Evolutionary conservation across 2,113 vertebrate species (phyloP).

Genomic region (Eurypyga helias): DNA sequence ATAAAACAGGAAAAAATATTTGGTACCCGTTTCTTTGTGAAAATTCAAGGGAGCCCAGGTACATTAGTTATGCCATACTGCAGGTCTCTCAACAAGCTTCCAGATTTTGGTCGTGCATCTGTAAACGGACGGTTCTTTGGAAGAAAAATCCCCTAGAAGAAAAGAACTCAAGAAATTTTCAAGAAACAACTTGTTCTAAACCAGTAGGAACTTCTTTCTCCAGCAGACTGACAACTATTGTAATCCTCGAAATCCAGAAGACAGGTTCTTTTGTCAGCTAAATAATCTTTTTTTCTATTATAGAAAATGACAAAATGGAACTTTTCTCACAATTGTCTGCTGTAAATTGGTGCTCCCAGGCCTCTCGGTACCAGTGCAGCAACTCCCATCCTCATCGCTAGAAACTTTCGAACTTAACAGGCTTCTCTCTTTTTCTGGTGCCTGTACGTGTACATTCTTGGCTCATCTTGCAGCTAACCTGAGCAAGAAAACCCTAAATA

Average conservation of each 20-base stretch:
- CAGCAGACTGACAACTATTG: constrained; percentile 11
- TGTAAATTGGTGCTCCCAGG: not conserved
- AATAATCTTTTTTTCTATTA: not conserved
- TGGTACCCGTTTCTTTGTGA: not conserved
- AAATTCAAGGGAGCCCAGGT: not conserved
- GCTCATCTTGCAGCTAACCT: not conserved
- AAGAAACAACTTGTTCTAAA: not conserved
- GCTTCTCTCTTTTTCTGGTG: not conserved
- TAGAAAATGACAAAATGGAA: not conserved
- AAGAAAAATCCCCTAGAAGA: not conserved
- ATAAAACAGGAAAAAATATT: too few species aligned
- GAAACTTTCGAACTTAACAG: not conserved
- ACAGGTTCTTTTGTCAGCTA: constrained; percentile 35
- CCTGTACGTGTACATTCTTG: not conserved
- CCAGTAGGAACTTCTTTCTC: not conserved
- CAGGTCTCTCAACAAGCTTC: not conserved
- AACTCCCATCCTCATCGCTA: not conserved
- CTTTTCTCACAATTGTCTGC: not conserved
- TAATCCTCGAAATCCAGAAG: constrained; percentile 6
- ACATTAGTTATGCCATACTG: not conserved
- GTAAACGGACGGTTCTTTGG: not conserved
- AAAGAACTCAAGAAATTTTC: not conserved
- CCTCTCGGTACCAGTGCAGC: not conserved
- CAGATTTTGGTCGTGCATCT: not conserved
- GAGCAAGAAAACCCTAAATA: not conserved